Percentiles rank a stretch among this genome's conserved stretches.
Conservation (phyloP, 2,888 invertebrate genomes). For the Ectemnius lituratus region DNA sequence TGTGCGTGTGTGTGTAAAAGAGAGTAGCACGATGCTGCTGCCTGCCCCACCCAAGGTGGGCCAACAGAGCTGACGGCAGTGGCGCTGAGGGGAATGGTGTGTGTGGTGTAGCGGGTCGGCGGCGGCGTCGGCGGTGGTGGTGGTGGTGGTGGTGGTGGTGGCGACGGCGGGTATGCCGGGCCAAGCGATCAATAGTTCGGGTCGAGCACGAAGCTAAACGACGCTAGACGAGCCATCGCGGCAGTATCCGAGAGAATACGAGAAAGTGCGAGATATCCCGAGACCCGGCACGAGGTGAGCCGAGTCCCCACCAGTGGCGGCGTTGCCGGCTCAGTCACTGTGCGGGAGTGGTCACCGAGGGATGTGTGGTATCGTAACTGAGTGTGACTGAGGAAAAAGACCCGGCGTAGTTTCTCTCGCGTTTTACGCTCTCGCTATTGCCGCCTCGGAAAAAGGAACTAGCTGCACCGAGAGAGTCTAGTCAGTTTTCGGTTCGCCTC, state of each 20-base stretch:
- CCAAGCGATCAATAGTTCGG: slow-evolving; percentile 77
- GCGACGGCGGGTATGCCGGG: slow-evolving; percentile 64
- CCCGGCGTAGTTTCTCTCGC: slow-evolving; percentile 64
- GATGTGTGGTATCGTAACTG: slow-evolving; percentile 73
- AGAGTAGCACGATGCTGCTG: too few species aligned
- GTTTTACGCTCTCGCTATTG: slow-evolving; percentile 51
- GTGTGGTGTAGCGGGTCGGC: background rate
- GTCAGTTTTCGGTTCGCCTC: slow-evolving; percentile 47
- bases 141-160: slow-evolving; percentile 16
- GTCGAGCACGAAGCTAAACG: slow-evolving; percentile 73
- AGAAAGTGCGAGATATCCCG: slow-evolving; percentile 50
- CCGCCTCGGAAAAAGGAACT: slow-evolving; percentile 32
- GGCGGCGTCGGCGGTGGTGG: background rate
- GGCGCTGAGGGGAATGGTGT: background rate
- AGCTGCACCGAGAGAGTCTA: slow-evolving; percentile 40
- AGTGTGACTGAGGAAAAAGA: slow-evolving; percentile 71
- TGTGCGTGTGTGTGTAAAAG: background rate
- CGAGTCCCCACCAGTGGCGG: slow-evolving; percentile 69
- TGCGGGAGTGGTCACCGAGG: slow-evolving; percentile 77
- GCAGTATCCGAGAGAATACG: slow-evolving; percentile 31
- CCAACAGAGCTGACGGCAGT: too few species aligned
- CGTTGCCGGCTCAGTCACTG: slow-evolving; percentile 76
- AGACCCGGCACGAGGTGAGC: slow-evolving; percentile 69
- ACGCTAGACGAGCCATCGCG: slow-evolving; percentile 56
- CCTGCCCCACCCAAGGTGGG: too few species aligned